These are phyloP conservation scores for Lepus oiostolus DNA, from an alignment of 2,797 vertebrate genomes.

Conservation along the genomic window DNA sequence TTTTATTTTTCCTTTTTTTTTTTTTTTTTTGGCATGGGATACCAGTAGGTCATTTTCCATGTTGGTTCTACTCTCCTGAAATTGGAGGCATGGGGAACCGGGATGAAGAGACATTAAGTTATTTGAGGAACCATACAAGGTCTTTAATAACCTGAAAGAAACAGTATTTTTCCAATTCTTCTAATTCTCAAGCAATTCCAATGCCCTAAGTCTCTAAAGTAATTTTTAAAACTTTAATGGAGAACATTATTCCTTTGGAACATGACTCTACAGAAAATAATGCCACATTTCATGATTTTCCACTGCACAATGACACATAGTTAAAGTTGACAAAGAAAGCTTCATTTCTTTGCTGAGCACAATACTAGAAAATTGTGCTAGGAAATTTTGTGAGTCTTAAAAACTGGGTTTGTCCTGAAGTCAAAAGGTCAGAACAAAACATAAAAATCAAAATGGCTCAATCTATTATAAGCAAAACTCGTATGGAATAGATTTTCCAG, in stretches of 20 bases:
- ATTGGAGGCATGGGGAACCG: background rate
- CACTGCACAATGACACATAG: slow-evolving; percentile 49
- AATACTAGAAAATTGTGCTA: slow-evolving; percentile 52
- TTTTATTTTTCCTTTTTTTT: background rate
- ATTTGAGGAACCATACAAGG: slow-evolving; percentile 33
- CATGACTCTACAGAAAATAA: slow-evolving; percentile 62
- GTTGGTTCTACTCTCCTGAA: background rate
- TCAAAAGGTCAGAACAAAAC: slow-evolving; percentile 65
- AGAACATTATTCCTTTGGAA: slow-evolving; percentile 65
- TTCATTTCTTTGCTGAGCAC: slow-evolving; percentile 34
- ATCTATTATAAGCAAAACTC: slow-evolving; percentile 51
- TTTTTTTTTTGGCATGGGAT: background rate
- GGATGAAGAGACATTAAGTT: background rate
- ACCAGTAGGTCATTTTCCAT: background rate
- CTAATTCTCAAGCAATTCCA: slow-evolving; percentile 56
- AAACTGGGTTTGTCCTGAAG: slow-evolving; percentile 49
- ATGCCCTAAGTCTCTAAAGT: slow-evolving; percentile 47
- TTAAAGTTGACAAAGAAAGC: slow-evolving; percentile 59
- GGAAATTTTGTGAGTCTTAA: slow-evolving; percentile 62
- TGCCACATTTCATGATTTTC: slow-evolving; percentile 48
- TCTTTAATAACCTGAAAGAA: slow-evolving; percentile 54
- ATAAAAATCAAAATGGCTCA: slow-evolving; percentile 48
- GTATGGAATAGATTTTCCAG: slow-evolving; percentile 52
- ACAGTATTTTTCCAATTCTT: slow-evolving; percentile 48
- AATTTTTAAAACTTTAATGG: slow-evolving; percentile 67